Base-by-base conservation (phyloP, 2,113 vertebrate species). In the Pseudorhombus dupliciocellatus region DNA sequence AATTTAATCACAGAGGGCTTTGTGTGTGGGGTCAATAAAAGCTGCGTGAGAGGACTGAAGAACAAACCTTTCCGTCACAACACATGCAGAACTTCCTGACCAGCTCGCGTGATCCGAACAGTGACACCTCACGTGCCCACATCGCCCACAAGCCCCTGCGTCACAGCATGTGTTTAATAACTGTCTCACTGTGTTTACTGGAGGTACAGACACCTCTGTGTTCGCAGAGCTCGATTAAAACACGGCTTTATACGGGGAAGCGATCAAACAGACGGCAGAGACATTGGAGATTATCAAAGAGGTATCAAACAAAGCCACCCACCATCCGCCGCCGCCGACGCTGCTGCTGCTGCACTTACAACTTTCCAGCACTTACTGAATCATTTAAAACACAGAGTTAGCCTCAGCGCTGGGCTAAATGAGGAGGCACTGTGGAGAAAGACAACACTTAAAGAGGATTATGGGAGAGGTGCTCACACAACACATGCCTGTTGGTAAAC, bases 361-460 rank as follows among this genome's bases (percentile, higher is more conserved):
- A 84, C 69, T 87, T 81, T 73, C 61, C 57, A 56, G 67, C 73
- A 68, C 42, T 51, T 34, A 77, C 74, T 62, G 80, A 86, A 84
- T 80, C 74, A 85, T 84, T 90, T 76, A 84, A 86, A 78, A 67
- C 72, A 67, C 46, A 6, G 54, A 75, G 70, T 79, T 55, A 72
- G 73, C 72, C 70, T 40, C 37, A 28, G 34, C 15, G 66, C 57
- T 42, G 7, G 18, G 59, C 77, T 81, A 75, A 77, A 81, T 66
- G 66, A 65, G 84, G 68, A 78, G 26, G 67, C 79, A 57, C 70
- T 22, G 26, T 67, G 78, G 78, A 84, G 72, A 85, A 84, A 80
- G 69, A 85, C 75, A 55, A 70, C 77, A 72, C 80, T 85, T 59
- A 83, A 84, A 88, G 74, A 70, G 83, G 83, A 90, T 90, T 90